These are phyloP conservation scores for Martes martes DNA, from an alignment of 2,113 vertebrate species.

Conservation along the genomic window DNA sequence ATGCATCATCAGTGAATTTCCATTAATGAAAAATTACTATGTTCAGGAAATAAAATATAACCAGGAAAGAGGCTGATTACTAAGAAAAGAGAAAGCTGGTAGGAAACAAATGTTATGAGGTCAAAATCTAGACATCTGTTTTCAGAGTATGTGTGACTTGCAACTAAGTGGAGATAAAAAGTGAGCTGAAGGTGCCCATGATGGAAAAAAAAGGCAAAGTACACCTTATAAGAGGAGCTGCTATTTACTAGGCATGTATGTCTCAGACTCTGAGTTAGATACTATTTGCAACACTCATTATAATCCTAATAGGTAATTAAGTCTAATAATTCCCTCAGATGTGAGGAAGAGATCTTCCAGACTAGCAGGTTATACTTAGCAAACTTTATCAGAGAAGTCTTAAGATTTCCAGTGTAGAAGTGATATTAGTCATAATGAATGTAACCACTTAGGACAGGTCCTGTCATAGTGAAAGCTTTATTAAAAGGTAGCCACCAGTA, in stretches of 20 bases:
- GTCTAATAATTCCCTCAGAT: constrained; percentile 3
- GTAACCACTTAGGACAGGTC: not conserved
- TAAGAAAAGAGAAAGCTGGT: constrained; percentile 18
- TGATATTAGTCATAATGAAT: constrained; percentile 5
- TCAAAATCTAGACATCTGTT: not conserved
- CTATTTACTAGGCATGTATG: not conserved
- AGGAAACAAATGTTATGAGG: not conserved
- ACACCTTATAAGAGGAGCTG: not conserved
- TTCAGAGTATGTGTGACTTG: not conserved
- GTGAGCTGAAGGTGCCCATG: not conserved
- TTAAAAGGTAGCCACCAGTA: not conserved
- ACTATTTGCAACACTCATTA: not conserved
- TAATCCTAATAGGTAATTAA: not conserved
- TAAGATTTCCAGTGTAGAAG: not conserved
- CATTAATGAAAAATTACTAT: constrained; percentile 40
- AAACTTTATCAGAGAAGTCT: not conserved
- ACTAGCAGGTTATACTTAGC: not conserved
- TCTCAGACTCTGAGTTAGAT: not conserved
- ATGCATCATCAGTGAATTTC: constrained; percentile 28
- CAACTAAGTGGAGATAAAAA: not conserved
- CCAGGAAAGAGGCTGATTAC: not conserved
- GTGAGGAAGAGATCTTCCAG: constrained; percentile 7
- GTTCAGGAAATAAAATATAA: constrained; percentile 31
- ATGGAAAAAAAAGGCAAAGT: not conserved
- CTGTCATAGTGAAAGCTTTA: not conserved